A percentile compares a stretch with the other conserved stretches of the same genome.
Conservation (phyloP, 1,140 invertebrate genomes). For the Caligus rogercresseyi region DNA sequence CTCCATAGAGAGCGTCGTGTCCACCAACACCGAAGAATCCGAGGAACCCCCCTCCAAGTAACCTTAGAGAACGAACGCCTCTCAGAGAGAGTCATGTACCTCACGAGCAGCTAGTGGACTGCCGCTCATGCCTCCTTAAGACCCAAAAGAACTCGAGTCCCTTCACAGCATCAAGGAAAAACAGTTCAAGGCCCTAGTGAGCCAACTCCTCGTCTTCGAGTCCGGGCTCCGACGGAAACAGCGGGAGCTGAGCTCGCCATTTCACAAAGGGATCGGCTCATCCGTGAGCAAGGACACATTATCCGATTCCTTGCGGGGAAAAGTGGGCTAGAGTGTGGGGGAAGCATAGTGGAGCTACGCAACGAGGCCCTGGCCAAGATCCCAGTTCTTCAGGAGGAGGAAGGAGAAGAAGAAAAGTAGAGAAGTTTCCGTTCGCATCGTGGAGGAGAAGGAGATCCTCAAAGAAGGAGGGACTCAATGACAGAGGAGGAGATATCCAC, state of each 20-base stretch:
- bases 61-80: background rate
- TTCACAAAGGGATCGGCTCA: conserved; percentile 1
- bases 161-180: background rate
- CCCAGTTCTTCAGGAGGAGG: background rate
- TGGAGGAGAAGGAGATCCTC: background rate
- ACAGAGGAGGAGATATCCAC: background rate
- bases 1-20: too few relatives aligned
- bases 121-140: background rate
- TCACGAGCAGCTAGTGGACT: background rate
- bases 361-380: conserved; percentile 11
- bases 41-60: background rate
- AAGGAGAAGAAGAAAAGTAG: background rate
- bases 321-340: background rate
- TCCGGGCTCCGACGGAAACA: conserved; percentile 1
- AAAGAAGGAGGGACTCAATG: background rate
- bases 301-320: conserved; percentile 6
- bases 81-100: background rate
- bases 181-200: background rate
- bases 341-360: background rate
- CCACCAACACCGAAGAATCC: background rate
- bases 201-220: conserved; percentile 11
- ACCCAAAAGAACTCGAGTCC: conserved; percentile 2
- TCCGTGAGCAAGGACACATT: conserved; percentile 14
- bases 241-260: background rate
- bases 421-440: background rate